These are phyloP conservation scores for Acropternis orthonyx DNA, from an alignment of 2,797 vertebrate species.

Conservation along the genomic window DNA sequence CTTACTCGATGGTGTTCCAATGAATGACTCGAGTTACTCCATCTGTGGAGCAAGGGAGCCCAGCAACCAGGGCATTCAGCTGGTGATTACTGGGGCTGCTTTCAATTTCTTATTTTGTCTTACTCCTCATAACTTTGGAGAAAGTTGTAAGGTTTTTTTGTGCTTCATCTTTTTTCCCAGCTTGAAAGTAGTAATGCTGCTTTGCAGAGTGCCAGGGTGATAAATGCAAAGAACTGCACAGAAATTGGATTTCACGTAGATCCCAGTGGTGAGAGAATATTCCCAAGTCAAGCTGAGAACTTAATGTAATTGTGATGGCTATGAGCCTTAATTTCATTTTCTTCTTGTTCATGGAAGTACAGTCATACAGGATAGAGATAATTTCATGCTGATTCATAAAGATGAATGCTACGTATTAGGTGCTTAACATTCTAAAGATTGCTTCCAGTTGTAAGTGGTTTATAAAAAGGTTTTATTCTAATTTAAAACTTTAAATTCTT, in stretches of 20 bases:
- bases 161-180: not conserved
- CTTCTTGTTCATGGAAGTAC: not conserved
- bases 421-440: not conserved
- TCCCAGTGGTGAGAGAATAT: not conserved
- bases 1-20: not conserved
- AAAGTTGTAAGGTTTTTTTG: not conserved
- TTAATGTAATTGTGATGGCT: not conserved
- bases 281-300: not conserved
- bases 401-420: not conserved
- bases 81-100: not conserved
- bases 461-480: not conserved
- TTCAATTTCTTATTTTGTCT: not conserved
- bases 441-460: not conserved
- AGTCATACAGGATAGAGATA: not conserved
- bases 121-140: not conserved
- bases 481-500: not conserved
- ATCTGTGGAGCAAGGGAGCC: not conserved
- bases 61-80: not conserved
- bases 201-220: not conserved
- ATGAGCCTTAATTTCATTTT: not conserved
- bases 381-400: not conserved
- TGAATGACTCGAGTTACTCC: fast-evolving
- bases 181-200: not conserved
- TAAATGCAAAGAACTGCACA: not conserved
- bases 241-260: not conserved